A percentile compares a stretch with the other conserved stretches of the same genome.
phyloP scores from a whole-genome alignment of 2,113 vertebrate genomes.

The Ptilorrhoa leucosticta region DNA sequence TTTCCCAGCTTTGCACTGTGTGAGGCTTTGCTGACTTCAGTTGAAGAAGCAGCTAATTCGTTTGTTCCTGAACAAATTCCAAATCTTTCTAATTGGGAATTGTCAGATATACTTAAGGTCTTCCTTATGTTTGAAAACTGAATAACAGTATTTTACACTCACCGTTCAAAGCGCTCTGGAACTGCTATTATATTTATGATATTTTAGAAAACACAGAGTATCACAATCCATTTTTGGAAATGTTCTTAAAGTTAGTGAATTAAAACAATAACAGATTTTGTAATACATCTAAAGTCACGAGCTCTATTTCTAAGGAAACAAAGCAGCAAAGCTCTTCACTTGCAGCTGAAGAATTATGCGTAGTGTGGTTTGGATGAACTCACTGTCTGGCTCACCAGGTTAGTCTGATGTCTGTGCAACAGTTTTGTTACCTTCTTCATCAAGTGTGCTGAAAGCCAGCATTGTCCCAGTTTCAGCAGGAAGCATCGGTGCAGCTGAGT shows the following conservation, averaged over 20 bases:
- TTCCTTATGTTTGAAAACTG: conserved; percentile 16
- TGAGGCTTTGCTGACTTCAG: conserved; percentile 8
- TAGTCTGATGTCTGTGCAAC: not conserved
- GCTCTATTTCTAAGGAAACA: conserved; percentile 45
- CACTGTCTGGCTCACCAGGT: conserved; percentile 5
- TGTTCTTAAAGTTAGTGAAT: conserved; percentile 8
- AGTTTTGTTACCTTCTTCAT: conserved; percentile 19
- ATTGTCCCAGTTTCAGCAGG: not conserved
- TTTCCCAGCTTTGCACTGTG: not conserved
- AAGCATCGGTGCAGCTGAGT: not conserved
- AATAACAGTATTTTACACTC: not conserved
- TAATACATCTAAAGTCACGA: not conserved
- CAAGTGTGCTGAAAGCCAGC: not conserved
- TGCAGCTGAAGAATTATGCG: not conserved
- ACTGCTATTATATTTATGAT: not conserved
- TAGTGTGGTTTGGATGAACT: conserved; percentile 13
- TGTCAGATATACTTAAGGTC: conserved; percentile 33
- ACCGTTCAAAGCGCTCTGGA: not conserved
- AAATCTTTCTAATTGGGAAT: conserved; percentile 46
- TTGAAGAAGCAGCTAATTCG: conserved; percentile 20
- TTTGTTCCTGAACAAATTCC: conserved; percentile 59
- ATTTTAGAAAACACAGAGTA: not conserved
- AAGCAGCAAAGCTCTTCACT: not conserved
- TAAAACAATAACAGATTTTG: not conserved
- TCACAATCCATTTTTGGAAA: not conserved